Evolutionary conservation across 1,140 invertebrate species (phyloP), one percentile per base, ranked within the genome.

Genomic region (Drosophila pectinifera): DNA sequence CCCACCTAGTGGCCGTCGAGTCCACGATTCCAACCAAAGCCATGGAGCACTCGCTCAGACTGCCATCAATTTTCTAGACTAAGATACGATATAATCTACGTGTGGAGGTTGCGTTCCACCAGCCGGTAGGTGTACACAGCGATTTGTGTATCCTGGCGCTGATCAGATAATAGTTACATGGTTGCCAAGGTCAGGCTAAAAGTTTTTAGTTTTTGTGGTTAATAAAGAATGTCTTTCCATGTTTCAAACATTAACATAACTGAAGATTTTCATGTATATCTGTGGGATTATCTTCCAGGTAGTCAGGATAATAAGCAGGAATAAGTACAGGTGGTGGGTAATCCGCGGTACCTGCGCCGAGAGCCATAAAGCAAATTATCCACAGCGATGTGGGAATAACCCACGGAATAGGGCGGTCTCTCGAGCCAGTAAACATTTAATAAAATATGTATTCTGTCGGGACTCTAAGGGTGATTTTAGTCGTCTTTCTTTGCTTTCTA

Each of bases 151-250:
- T 84, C 45, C 58, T 42, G 36, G 28, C 11, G 49, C 43, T 31
- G 22, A 80, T 62, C 36, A 8, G 26, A n/a, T n/a, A 5, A 28
- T 22, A 39, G 24, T 16, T 56, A 38, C 67, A 16, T 41, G 26
- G 8, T 22, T 73, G 26, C 39, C 46, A 14, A 65, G 43, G 20
- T 18, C 39, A 48, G 39, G 38, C 24, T 16, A 42, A 14, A 55
- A 36, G 41, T 36, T 78, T 46, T 46, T 68, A 20, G 11, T 22
- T 53, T 38, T 75, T 63, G 28, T 57, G 55, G 54, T 80, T 64
- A 84, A 88, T 56, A 78, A 62, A 64, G 72, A 77, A 61, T 73
- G 84, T 90, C 85, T 90, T 90, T 90, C 85, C 80, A 89, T 89
- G 84, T 89, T 90, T 64, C 28, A 89, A 89, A 90, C 84, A 89